Conservation (phyloP, 2,888 invertebrate genomes). For the Ceriagrion tenellum region DNA sequence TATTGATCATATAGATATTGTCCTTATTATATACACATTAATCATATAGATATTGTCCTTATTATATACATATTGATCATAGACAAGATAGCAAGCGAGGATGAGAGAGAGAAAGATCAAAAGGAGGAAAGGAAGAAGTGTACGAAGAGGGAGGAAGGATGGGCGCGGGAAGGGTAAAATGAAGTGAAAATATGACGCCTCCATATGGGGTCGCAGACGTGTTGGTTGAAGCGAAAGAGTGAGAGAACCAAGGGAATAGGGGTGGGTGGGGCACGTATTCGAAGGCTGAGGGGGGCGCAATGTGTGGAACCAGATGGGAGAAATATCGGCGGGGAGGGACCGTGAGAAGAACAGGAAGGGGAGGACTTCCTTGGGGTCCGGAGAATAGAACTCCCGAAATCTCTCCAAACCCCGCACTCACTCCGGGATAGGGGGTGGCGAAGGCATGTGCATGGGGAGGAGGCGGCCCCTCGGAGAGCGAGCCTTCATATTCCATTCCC, state of each 20-base stretch:
- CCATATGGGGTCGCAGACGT: slow-evolving; percentile 16
- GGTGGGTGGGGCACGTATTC: background rate
- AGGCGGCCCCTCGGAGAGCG: background rate
- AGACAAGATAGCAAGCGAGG: too few species aligned
- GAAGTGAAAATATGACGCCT: background rate
- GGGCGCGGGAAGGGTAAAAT: background rate
- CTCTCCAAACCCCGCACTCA: background rate
- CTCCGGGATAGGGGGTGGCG: too few species aligned
- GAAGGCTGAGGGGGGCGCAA: background rate
- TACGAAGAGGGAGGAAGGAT: background rate
- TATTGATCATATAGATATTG: too few species aligned
- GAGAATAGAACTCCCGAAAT: slow-evolving; percentile 53
- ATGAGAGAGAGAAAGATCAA: background rate
- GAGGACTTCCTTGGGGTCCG: slow-evolving; percentile 28
- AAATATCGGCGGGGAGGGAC: slow-evolving; percentile 15
- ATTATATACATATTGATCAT: too few species aligned
- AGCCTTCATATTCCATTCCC: slow-evolving; percentile 63
- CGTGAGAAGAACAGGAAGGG: too few species aligned
- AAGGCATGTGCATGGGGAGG: too few species aligned
- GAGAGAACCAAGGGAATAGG: background rate
- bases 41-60: too few species aligned
- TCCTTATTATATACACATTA: too few species aligned
- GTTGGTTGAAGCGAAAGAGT: background rate
- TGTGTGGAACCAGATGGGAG: background rate
- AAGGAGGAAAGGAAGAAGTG: background rate